phyloP scores from a whole-genome alignment of 1,140 invertebrate species.

The Homarus americanus region DNA sequence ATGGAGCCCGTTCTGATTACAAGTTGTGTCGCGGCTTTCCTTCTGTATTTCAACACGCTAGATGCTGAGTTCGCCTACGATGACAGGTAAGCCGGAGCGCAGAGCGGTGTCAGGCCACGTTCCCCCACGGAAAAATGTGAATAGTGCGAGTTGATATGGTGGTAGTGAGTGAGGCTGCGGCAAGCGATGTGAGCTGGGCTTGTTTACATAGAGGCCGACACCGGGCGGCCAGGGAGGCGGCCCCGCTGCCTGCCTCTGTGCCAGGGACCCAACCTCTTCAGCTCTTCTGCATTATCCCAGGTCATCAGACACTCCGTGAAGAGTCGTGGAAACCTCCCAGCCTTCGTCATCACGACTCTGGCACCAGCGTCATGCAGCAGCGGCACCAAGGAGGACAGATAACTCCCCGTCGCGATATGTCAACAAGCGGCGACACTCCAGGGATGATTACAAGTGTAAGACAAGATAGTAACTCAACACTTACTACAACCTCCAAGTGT shows the following conservation, averaged over 20 bases:
- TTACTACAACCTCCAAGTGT: not conserved
- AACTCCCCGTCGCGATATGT: slow-evolving; percentile 2
- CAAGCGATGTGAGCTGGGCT: slow-evolving; percentile 51
- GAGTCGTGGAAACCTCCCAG: not conserved
- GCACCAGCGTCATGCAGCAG: not conserved
- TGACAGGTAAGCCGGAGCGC: slow-evolving; percentile 75
- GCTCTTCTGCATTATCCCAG: not conserved
- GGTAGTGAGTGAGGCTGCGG: slow-evolving; percentile 56
- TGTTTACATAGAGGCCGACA: slow-evolving; percentile 72
- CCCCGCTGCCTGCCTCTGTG: slow-evolving; percentile 42
- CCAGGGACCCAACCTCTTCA: not conserved
- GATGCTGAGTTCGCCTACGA: slow-evolving; percentile 77
- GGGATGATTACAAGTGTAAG: not conserved
- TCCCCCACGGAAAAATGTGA: slow-evolving; percentile 24
- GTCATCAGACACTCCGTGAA: not conserved
- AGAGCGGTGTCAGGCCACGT: slow-evolving; percentile 12
- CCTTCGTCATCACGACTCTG: not conserved
- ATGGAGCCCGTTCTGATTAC: slow-evolving; percentile 75
- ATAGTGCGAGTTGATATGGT: slow-evolving; percentile 57
- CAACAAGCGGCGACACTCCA: not conserved
- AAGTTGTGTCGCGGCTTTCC: slow-evolving; percentile 75
- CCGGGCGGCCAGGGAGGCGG: slow-evolving; percentile 48
- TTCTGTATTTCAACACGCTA: slow-evolving; percentile 76
- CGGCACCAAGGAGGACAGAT: not conserved
- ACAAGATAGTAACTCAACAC: not conserved